A percentile compares a stretch with the other conserved stretches of the same genome.
These are phyloP conservation scores for Aphidius colemani DNA, from an alignment of 2,888 invertebrate genomes.

Conservation along the genomic window DNA sequence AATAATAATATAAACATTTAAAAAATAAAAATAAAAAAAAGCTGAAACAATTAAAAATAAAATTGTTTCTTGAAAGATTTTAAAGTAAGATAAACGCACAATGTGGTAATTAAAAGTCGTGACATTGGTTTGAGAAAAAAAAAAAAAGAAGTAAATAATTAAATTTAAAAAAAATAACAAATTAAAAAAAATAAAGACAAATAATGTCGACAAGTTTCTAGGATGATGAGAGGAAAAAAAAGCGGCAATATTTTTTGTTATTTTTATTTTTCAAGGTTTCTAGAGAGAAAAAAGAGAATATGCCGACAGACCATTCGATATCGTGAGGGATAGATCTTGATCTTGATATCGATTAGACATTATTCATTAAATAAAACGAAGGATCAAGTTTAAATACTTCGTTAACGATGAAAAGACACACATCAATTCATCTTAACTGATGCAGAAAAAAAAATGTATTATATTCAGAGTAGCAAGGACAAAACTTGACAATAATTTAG, in stretches of 20 bases:
- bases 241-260: too few species aligned
- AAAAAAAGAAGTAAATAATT: neutral
- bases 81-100: neutral
- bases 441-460: neutral
- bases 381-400: neutral
- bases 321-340: slow-evolving; percentile 21
- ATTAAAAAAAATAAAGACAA: neutral
- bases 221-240: too few species aligned
- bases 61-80: neutral
- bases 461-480: neutral
- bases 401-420: neutral
- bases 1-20: slow-evolving; percentile 12
- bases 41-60: neutral
- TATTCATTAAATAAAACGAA: slow-evolving; percentile 3
- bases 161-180: neutral
- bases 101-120: too few species aligned
- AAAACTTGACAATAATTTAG: neutral
- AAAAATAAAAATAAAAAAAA: neutral
- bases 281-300: too few species aligned
- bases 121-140: neutral
- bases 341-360: slow-evolving; percentile 19
- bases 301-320: slow-evolving; percentile 6
- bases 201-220: neutral
- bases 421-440: neutral
- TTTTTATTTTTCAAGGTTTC: too few species aligned